Evolutionary conservation across 2,797 vertebrate genomes (phyloP).

Genomic region (Poeciliopsis presidionis): DNA sequence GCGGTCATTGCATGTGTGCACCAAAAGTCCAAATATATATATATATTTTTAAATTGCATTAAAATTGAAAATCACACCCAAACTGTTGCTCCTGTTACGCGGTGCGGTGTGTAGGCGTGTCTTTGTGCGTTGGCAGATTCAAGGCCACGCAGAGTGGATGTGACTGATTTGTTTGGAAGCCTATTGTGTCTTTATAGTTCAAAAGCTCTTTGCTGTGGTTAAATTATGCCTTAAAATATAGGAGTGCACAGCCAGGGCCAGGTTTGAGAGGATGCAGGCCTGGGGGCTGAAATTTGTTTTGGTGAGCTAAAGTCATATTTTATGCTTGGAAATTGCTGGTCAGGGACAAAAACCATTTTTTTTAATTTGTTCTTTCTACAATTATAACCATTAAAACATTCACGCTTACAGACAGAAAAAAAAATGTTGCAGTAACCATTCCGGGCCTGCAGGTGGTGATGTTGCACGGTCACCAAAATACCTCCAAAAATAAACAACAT

Average conservation of each 20-base stretch:
- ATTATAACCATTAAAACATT: neutral
- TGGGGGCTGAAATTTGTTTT: neutral
- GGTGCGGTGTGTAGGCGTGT: constrained; percentile 45
- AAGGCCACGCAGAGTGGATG: neutral
- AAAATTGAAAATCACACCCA: constrained; percentile 19
- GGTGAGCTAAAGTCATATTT: neutral
- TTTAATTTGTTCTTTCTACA: neutral
- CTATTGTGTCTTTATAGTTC: neutral
- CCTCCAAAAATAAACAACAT: neutral
- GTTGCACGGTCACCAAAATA: neutral
- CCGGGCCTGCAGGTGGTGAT: neutral
- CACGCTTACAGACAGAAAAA: neutral
- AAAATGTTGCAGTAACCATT: neutral
- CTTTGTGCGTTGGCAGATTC: constrained; percentile 30
- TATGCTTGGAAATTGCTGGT: neutral
- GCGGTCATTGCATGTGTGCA: neutral
- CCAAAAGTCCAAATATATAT: neutral
- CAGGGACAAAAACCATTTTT: neutral
- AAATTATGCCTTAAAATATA: neutral
- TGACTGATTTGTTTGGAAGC: constrained; percentile 1
- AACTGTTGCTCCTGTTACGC: constrained; percentile 50
- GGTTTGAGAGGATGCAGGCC: neutral
- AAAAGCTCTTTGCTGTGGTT: neutral
- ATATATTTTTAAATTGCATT: neutral
- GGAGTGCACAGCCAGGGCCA: neutral